These are phyloP conservation scores for Lysiphlebus fabarum DNA, from an alignment of 1,140 invertebrate species.

Conservation along the genomic window DNA sequence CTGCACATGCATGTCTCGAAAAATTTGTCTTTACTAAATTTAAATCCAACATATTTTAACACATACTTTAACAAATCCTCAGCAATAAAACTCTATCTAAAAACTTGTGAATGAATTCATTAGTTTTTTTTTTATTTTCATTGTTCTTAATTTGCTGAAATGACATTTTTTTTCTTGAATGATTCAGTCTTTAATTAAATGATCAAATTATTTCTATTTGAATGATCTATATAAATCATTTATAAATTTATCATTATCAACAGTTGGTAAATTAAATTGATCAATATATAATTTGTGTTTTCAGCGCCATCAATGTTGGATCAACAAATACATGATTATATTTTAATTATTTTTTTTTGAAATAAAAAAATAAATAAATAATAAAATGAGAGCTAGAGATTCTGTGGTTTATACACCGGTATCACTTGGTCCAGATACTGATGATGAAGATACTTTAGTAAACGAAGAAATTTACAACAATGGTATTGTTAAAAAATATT, in stretches of 20 bases:
- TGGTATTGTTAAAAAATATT: conserved; percentile 35
- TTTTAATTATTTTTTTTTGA: not conserved
- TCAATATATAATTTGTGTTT: conserved; percentile 1
- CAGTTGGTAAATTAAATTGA: conserved; percentile 7
- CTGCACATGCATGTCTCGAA: too few species aligned
- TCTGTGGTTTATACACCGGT: conserved; percentile 52
- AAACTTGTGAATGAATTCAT: too few species aligned
- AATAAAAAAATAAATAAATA: not conserved
- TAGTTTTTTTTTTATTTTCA: too few species aligned
- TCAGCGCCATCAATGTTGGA: conserved; percentile 8
- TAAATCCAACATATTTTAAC: too few species aligned
- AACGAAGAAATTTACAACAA: conserved; percentile 53
- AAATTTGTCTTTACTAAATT: too few species aligned
- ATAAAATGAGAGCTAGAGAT: conserved; percentile 48
- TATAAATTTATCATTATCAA: not conserved
- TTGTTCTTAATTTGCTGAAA: too few species aligned
- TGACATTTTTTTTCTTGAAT: not conserved
- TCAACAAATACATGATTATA: too few species aligned
- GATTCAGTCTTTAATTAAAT: too few species aligned
- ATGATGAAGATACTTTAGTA: conserved; percentile 52
- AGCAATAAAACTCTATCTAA: too few species aligned
- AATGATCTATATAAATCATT: not conserved
- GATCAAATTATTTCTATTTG: too few species aligned
- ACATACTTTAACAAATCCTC: too few species aligned
- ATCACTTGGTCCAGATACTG: conserved; percentile 52